Percentiles rank a stretch among this genome's conserved stretches.
phyloP scores from a whole-genome alignment of 2,888 invertebrate genomes.

The Elmis aenea region DNA sequence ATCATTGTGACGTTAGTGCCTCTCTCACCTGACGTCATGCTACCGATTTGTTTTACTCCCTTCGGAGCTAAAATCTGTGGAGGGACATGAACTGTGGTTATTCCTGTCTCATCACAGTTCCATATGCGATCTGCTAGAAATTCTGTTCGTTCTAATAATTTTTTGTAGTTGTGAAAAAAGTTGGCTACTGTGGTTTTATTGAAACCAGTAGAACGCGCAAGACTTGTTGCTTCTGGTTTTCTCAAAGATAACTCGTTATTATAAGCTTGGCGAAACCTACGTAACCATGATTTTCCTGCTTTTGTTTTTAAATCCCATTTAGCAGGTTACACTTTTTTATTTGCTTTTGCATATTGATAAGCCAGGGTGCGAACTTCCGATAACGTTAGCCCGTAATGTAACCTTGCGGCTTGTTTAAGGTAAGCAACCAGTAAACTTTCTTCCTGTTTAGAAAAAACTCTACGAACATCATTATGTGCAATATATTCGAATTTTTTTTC shows the following conservation, averaged over 20 bases:
- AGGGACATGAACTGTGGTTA: conserved; percentile 30
- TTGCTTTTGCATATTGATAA: conserved; percentile 23
- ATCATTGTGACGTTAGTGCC: conserved; percentile 25
- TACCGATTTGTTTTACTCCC: conserved; percentile 29
- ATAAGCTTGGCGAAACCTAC: conserved; percentile 13
- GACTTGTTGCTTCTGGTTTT: conserved; percentile 31
- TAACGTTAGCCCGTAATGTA: conserved; percentile 23
- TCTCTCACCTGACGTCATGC: conserved; percentile 24
- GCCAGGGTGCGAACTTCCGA: conserved; percentile 13
- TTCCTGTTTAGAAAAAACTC: conserved; percentile 8
- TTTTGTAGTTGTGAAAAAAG: conserved; percentile 27
- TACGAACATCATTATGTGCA: conserved; percentile 3
- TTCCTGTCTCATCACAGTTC: conserved; percentile 31
- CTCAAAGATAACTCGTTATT: conserved; percentile 25
- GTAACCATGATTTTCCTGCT: conserved; percentile 23
- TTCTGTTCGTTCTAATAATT: conserved; percentile 15
- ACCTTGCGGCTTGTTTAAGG: conserved; percentile 4
- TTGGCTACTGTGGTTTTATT: conserved; percentile 25
- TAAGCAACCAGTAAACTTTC: background rate
- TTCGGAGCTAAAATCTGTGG: conserved; percentile 29
- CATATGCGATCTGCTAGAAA: conserved; percentile 24
- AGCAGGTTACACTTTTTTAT: conserved; percentile 21
- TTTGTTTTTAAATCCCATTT: conserved; percentile 17
- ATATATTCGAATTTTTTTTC: background rate
- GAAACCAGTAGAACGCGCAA: conserved; percentile 30